These are phyloP conservation scores for Drosophila micromelanica DNA, from an alignment of 1,140 invertebrate species.

Conservation along the genomic window DNA sequence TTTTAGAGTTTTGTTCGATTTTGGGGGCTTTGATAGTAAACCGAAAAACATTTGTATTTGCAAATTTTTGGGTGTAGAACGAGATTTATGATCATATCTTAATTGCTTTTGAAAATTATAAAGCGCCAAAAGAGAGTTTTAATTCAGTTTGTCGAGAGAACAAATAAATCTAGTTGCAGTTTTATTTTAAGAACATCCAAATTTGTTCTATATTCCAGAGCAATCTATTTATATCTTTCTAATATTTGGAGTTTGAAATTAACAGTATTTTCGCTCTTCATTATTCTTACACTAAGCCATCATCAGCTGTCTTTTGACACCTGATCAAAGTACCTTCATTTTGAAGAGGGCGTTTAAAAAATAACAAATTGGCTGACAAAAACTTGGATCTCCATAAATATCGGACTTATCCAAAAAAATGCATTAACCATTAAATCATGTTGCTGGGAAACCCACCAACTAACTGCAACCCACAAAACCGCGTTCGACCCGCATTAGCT, in stretches of 20 bases:
- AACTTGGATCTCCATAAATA: conserved; percentile 16
- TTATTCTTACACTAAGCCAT: not conserved
- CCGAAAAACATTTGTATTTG: conserved; percentile 60
- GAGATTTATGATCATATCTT: conserved; percentile 51
- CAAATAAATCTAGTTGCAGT: not conserved
- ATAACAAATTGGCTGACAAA: conserved; percentile 49
- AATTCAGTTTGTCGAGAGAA: conserved; percentile 27
- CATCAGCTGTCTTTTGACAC: conserved; percentile 24
- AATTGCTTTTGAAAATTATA: conserved; percentile 50
- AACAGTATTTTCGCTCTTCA: not conserved
- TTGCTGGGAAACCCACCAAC: not conserved
- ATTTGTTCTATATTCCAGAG: not conserved
- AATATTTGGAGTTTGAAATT: not conserved
- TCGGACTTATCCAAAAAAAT: conserved; percentile 11
- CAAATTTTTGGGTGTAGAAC: conserved; percentile 47
- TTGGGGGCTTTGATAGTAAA: conserved; percentile 34
- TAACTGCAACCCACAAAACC: conserved; percentile 16
- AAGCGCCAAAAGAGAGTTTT: not conserved
- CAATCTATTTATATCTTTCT: not conserved
- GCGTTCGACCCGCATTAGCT: conserved; percentile 55
- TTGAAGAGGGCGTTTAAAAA: conserved; percentile 44
- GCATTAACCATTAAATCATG: conserved; percentile 55
- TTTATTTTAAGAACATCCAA: not conserved
- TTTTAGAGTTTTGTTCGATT: not conserved
- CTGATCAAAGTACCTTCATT: conserved; percentile 12